phyloP scores from a whole-genome alignment of 35 echinoderm and acorn worm genomes.

The Amphiura filiformis region DNA sequence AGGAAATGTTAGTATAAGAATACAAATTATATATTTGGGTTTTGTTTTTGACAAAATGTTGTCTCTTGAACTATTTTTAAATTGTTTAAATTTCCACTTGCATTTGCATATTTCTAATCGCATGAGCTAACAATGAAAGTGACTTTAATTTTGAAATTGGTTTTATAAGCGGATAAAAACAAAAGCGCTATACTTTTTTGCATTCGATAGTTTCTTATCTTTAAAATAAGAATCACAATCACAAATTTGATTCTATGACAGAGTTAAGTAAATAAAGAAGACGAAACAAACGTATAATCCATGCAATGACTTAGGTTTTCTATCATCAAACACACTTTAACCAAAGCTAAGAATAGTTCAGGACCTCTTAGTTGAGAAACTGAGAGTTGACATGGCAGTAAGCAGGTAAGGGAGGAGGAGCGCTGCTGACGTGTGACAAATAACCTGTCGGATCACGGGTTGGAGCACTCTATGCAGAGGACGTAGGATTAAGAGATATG shows the following conservation, averaged over 20 bases:
- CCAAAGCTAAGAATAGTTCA: conserved; percentile 6
- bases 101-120: too few species aligned
- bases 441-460: background rate
- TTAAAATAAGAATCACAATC: too few species aligned
- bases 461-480: background rate
- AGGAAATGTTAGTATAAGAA: too few species aligned
- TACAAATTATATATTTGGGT: too few species aligned
- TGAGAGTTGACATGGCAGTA: background rate
- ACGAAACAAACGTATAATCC: background rate
- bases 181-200: too few species aligned
- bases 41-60: too few species aligned
- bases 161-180: too few species aligned
- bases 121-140: too few species aligned
- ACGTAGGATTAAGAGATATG: background rate
- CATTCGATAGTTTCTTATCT: too few species aligned
- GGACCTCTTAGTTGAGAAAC: background rate
- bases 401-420: background rate
- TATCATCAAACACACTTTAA: background rate
- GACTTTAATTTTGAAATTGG: too few species aligned
- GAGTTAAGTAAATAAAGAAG: background rate
- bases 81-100: too few species aligned
- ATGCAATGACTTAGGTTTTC: background rate
- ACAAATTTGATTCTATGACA: background rate
- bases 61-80: too few species aligned
- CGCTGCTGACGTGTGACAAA: background rate